Conservation (phyloP, 1,140 invertebrate species). For the Penaeus vannamei region DNA sequence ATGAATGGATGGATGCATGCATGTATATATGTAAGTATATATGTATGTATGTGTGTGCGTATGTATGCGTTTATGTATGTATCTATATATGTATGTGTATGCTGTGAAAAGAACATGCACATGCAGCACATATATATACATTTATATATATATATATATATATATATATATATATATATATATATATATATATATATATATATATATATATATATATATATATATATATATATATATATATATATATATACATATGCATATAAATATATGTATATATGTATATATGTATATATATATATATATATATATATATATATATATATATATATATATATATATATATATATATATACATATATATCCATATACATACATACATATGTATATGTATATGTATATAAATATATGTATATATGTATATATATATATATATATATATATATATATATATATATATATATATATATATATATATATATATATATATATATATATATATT, state of each 20-base stretch:
- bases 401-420: neutral
- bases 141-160: neutral
- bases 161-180: neutral
- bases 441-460: neutral
- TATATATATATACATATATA: slow-evolving; percentile 32
- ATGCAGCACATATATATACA: neutral
- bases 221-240: slow-evolving; percentile 27
- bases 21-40: no score
- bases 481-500: neutral
- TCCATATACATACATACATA: neutral
- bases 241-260: slow-evolving; percentile 24
- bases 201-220: neutral
- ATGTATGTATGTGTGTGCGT: no score
- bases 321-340: slow-evolving; percentile 10
- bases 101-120: no score
- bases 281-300: neutral
- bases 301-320: neutral
- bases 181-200: neutral
- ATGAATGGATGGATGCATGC: no score
- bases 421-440: neutral
- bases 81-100: no score
- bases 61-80: no score
- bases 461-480: neutral
- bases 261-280: slow-evolving; percentile 13
- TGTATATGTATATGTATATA: neutral